phyloP scores from a whole-genome alignment of 1,140 invertebrate genomes.

The Eumaeus atala region DNA sequence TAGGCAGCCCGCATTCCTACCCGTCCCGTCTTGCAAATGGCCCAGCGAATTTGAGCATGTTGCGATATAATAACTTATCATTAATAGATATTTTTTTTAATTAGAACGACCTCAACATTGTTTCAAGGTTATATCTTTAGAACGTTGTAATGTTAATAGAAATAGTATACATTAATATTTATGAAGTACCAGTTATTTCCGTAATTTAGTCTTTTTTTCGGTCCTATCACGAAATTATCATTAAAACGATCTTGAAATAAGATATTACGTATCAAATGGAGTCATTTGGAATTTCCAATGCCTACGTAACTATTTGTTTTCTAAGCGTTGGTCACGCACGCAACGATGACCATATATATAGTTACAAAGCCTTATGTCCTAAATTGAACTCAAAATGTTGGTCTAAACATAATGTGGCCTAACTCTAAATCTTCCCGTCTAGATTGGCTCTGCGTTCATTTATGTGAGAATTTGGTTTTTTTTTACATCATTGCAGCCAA shows the following conservation, averaged over 20 bases:
- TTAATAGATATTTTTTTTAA: slow-evolving; percentile 4
- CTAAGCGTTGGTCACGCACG: too few relatives aligned
- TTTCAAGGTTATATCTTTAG: slow-evolving; percentile 1
- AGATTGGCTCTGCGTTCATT: too few relatives aligned
- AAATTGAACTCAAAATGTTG: too few relatives aligned
- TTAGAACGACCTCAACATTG: slow-evolving; percentile 4
- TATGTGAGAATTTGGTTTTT: too few relatives aligned
- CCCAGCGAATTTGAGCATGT: not conserved
- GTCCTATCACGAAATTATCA: slow-evolving; percentile 1
- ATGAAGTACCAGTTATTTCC: slow-evolving; percentile 5
- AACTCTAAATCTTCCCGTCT: too few relatives aligned
- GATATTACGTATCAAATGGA: not conserved
- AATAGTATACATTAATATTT: slow-evolving; percentile 11
- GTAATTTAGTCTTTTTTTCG: slow-evolving; percentile 9
- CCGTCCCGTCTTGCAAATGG: slow-evolving; percentile 20
- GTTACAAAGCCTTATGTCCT: too few relatives aligned
- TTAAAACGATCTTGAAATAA: not conserved
- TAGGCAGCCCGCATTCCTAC: slow-evolving; percentile 31
- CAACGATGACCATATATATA: too few relatives aligned
- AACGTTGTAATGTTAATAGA: slow-evolving; percentile 7
- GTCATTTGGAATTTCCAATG: not conserved
- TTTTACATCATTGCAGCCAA: too few relatives aligned
- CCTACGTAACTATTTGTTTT: too few relatives aligned
- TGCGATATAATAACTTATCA: slow-evolving; percentile 11
- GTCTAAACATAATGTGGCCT: too few relatives aligned